Evolutionary conservation across 2,113 vertebrate genomes (phyloP), one percentile per base, ranked within the genome.

Genomic region (Xiphophorus couchianus): DNA sequence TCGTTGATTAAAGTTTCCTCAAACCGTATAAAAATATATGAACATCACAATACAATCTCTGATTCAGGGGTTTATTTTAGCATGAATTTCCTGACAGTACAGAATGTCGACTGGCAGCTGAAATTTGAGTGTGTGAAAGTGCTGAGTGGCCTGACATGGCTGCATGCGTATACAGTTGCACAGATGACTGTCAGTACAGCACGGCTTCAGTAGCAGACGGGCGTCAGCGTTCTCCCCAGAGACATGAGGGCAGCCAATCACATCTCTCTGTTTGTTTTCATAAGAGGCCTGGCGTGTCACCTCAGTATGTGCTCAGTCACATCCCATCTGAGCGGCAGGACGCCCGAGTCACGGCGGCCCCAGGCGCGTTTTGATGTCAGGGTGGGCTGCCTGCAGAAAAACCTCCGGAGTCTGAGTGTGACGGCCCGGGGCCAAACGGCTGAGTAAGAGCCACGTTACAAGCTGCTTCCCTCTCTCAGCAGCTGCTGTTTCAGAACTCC

Each of bases 51-150:
- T 70, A 22, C 6, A 29, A 75, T 66, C 44, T 75, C 54, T 69
- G 27, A 25, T 60, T 65, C 70, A 39, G 7, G 63, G 44, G 19
- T 76, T 37, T 37, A 37, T 37, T 72, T 71, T n/a, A 68, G 51
- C 8, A 54, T 69, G 17, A 85, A 88, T 77, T 58, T 25, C 80
- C 73, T n/a, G 76, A 86, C 70, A 6, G 42, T 27, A 71, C 77
- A 83, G 73, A 83, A 74, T 71, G 65, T 44, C 4, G 69, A 63
- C 37, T 67, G 73, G 69, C 44, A 74, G 44, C 66, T 90, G 78
- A 90, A 90, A 89, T 88, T 48, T 86, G 78, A 91, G 76, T 85
- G 66, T 85, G 71, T 71, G 77, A 87, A 89, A 85, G 71, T 90
- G 87, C 89, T 92, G 86, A 91, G 83, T 29, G 25, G 77, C 77